phyloP scores from a whole-genome alignment of 2,797 vertebrate species.

The Pseudopleuronectes americanus region DNA sequence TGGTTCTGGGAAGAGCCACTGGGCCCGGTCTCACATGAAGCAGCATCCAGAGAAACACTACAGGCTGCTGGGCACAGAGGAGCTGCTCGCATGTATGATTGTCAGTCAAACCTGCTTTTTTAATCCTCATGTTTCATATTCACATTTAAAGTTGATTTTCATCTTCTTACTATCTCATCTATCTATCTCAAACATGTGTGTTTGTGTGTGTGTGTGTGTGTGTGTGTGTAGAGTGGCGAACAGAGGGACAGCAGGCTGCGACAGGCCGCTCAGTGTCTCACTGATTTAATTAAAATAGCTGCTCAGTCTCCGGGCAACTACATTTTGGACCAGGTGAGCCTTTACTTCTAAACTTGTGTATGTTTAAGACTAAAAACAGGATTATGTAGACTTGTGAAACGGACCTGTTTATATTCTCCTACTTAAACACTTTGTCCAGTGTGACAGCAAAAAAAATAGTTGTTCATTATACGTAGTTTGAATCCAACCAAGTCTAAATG shows the following conservation, averaged over 20 bases:
- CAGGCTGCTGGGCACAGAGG: slow-evolving; percentile 86
- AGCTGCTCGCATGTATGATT: slow-evolving; percentile 86
- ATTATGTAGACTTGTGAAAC: too few species aligned
- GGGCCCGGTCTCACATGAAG: slow-evolving; percentile 84
- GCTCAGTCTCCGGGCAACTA: slow-evolving; percentile 88
- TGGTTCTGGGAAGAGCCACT: slow-evolving; percentile 91
- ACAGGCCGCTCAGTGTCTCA: slow-evolving; percentile 91
- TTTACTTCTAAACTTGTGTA: background rate
- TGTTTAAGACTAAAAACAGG: background rate
- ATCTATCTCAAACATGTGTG: background rate
- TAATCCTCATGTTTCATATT: background rate
- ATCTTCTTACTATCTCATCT: slow-evolving; percentile 3
- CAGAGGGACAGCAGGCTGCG: slow-evolving; percentile 82
- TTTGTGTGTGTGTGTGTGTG: slow-evolving; percentile 14
- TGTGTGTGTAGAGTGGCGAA: slow-evolving; percentile 70
- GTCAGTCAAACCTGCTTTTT: slow-evolving; percentile 73
- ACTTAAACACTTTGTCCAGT: too few species aligned
- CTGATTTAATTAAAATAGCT: slow-evolving; percentile 88
- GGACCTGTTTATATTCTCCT: too few species aligned
- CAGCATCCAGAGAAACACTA: slow-evolving; percentile 88
- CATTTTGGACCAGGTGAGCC: slow-evolving; percentile 91
- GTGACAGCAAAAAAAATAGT: too few species aligned
- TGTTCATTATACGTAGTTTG: too few species aligned
- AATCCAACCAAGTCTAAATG: too few species aligned
- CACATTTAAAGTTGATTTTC: slow-evolving; percentile 1